phyloP scores from a whole-genome alignment of 2,113 vertebrate species.

The Pseudopipra pipra region DNA sequence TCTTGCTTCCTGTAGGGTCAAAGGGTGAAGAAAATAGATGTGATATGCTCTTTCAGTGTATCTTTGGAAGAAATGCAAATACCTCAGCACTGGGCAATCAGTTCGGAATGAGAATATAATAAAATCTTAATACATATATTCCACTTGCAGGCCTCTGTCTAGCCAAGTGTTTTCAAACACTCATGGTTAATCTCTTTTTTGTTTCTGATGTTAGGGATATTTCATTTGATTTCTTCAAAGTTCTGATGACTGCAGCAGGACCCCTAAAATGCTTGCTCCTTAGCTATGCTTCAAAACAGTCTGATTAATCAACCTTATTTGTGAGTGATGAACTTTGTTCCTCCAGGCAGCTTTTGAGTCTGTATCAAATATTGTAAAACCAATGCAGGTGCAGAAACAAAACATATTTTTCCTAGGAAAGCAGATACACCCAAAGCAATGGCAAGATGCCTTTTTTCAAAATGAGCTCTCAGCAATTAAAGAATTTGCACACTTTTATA shows the following conservation, averaged over 20 bases:
- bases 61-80: background rate
- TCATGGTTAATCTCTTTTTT: background rate
- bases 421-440: background rate
- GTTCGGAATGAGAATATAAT: background rate
- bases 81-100: background rate
- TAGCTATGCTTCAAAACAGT: conserved; percentile 6
- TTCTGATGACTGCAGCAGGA: background rate
- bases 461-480: background rate
- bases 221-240: background rate
- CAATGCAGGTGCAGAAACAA: background rate
- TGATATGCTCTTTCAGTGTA: rapidly evolving
- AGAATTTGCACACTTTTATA: background rate
- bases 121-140: background rate
- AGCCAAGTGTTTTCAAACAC: background rate
- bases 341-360: background rate
- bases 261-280: background rate
- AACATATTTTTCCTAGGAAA: background rate
- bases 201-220: background rate
- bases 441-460: background rate
- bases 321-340: background rate
- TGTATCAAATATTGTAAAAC: background rate
- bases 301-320: conserved; percentile 17
- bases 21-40: background rate
- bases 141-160: background rate
- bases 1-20: background rate